Percentiles rank a stretch among this genome's conserved stretches.
These are phyloP conservation scores for Catalaphyllia jardinei DNA, from an alignment of 64 coral and sea anemone genomes.

Conservation along the genomic window DNA sequence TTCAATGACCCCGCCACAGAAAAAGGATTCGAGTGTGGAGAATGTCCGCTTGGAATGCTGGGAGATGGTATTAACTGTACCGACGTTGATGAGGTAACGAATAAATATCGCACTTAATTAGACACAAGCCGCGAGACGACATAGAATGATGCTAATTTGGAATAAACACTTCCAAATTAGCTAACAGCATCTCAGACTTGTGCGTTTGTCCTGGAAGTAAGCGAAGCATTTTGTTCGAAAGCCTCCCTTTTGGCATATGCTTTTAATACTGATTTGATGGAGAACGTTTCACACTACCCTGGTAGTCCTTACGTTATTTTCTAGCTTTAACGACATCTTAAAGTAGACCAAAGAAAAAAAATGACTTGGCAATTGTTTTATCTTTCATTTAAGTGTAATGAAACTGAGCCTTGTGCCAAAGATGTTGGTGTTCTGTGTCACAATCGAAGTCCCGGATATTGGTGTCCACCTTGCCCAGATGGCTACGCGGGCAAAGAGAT, in stretches of 20 bases:
- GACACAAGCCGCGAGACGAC: no score
- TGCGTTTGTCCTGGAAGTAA: no score
- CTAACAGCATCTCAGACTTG: no score
- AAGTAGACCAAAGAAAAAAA: no score
- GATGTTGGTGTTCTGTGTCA: conserved; percentile 48
- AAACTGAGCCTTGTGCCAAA: conserved; percentile 61
- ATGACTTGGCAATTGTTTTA: not conserved
- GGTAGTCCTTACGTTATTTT: no score
- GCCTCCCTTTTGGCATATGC: no score
- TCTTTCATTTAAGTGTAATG: conserved; percentile 57
- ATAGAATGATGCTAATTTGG: no score
- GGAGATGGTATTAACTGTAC: conserved; percentile 88
- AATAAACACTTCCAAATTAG: no score
- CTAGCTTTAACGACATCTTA: no score
- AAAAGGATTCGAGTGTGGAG: conserved; percentile 82
- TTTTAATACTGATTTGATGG: no score
- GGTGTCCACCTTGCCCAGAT: conserved; percentile 76
- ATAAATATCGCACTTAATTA: not conserved
- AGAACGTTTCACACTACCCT: no score
- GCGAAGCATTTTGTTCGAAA: no score
- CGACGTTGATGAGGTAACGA: conserved; percentile 81
- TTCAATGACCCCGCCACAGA: conserved; percentile 72
- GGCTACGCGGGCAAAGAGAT: conserved; percentile 70
- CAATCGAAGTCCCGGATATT: conserved; percentile 85
- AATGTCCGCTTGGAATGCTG: conserved; percentile 94